A percentile compares a stretch with the other conserved stretches of the same genome.
Evolutionary conservation across 1,140 invertebrate species (phyloP).

Genomic region (Zaprionus camerounensis): DNA sequence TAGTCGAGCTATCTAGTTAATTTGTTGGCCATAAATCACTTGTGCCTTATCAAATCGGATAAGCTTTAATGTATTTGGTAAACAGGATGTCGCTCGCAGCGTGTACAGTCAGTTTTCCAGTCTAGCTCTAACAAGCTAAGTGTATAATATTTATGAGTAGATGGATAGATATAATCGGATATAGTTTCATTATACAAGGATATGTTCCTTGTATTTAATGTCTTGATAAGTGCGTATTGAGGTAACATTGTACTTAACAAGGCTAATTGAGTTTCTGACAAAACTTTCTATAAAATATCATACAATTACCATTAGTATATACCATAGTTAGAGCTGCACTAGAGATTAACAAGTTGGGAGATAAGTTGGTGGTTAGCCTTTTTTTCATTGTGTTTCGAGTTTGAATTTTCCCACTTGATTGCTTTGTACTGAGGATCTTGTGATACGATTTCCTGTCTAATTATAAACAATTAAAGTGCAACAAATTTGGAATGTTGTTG

Average conservation of each 20-base stretch:
- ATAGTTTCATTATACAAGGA: neutral
- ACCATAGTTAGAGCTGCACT: neutral
- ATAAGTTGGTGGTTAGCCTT: neutral
- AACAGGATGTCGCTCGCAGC: conserved; percentile 35
- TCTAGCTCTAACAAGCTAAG: neutral
- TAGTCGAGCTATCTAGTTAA: conserved; percentile 22
- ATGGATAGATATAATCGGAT: neutral
- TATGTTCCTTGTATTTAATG: neutral
- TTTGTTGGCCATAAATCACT: conserved; percentile 39
- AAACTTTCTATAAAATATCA: neutral
- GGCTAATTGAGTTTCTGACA: neutral
- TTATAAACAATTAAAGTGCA: conserved; percentile 66
- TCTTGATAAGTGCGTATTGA: neutral
- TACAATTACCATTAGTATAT: neutral
- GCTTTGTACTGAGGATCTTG: conserved; percentile 42
- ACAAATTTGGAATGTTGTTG: conserved; percentile 32
- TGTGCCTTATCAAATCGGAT: conserved; percentile 27
- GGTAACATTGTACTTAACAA: neutral
- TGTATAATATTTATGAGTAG: neutral
- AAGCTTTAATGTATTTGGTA: conserved; percentile 19
- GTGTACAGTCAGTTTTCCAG: neutral
- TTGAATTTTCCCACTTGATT: conserved; percentile 55
- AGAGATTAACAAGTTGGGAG: neutral
- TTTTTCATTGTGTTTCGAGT: neutral
- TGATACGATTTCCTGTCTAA: conserved; percentile 66